A percentile compares a stretch with the other conserved stretches of the same genome.
These are phyloP conservation scores for Hylyphantes graminicola DNA, from an alignment of 1,140 invertebrate genomes.

Conservation along the genomic window DNA sequence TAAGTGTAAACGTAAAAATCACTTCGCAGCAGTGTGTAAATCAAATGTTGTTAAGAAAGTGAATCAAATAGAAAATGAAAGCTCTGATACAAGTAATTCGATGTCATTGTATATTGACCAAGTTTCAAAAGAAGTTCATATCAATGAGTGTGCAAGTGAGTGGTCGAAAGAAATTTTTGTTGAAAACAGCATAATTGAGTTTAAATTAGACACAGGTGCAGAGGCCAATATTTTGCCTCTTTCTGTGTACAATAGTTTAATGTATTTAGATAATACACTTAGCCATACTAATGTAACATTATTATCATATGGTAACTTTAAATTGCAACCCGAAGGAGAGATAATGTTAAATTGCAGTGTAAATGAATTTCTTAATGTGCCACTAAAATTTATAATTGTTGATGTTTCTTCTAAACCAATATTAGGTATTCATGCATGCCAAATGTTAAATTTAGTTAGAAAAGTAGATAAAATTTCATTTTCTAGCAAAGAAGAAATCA, in stretches of 20 bases:
- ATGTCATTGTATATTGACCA: neutral
- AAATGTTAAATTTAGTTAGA: slow-evolving; percentile 5
- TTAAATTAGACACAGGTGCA: slow-evolving; percentile 31
- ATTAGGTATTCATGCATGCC: neutral
- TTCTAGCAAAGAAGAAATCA: neutral
- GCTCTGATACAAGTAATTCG: too few relatives aligned
- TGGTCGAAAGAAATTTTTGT: neutral
- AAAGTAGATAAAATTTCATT: neutral
- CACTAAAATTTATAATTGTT: slow-evolving; percentile 16
- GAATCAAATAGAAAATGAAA: slow-evolving; percentile 8
- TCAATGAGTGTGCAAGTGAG: slow-evolving; percentile 9
- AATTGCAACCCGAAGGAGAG: slow-evolving; percentile 9
- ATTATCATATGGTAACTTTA: slow-evolving; percentile 13
- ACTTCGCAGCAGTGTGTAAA: neutral
- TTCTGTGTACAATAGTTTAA: neutral
- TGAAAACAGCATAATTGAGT: neutral
- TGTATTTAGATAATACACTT: neutral
- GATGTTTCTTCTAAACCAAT: neutral
- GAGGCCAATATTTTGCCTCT: slow-evolving; percentile 28
- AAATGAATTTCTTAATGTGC: neutral
- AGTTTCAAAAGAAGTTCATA: neutral
- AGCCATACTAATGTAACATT: slow-evolving; percentile 4
- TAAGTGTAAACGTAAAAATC: slow-evolving; percentile 17
- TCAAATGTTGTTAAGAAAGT: neutral
- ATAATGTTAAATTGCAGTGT: slow-evolving; percentile 15